phyloP scores from a whole-genome alignment of 2,888 invertebrate genomes.

The Lordiphosa fenestrarum region DNA sequence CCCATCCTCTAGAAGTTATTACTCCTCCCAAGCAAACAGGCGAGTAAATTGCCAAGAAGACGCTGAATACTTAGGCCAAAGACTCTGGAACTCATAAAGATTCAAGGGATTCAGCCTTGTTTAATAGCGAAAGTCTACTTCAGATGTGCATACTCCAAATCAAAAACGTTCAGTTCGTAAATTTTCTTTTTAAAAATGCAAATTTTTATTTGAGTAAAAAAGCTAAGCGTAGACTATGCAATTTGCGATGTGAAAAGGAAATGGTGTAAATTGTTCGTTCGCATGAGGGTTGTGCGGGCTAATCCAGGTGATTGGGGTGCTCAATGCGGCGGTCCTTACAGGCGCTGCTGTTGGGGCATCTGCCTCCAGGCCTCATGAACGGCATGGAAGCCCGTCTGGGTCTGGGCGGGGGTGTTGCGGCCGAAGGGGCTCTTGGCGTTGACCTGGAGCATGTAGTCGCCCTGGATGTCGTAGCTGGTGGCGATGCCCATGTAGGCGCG shows the following conservation, averaged over 20 bases:
- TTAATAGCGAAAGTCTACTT: too few relatives aligned
- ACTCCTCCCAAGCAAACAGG: too few relatives aligned
- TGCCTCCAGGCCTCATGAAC: slow-evolving; percentile 58
- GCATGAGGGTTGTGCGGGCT: slow-evolving; percentile 36
- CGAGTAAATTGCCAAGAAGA: too few relatives aligned
- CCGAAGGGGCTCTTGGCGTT: slow-evolving; percentile 77
- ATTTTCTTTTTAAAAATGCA: slow-evolving; percentile 31
- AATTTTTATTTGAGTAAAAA: slow-evolving; percentile 38
- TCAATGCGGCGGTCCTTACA: slow-evolving; percentile 19
- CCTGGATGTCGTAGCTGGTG: slow-evolving; percentile 64
- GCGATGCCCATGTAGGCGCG: slow-evolving; percentile 77
- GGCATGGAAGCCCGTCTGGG: slow-evolving; percentile 59
- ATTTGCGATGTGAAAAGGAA: slow-evolving; percentile 39
- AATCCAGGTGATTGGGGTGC: background rate
- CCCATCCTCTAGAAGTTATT: too few relatives aligned
- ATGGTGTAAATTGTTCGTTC: slow-evolving; percentile 21
- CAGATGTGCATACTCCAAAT: too few relatives aligned
- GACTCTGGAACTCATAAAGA: too few relatives aligned
- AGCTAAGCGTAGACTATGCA: slow-evolving; percentile 39
- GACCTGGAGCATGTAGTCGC: slow-evolving; percentile 77
- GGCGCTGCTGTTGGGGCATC: slow-evolving; percentile 32
- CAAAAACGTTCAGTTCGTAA: too few relatives aligned
- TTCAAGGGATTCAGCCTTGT: too few relatives aligned
- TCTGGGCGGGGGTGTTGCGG: slow-evolving; percentile 65
- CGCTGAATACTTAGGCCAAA: too few relatives aligned